Conservation (phyloP, 1,140 invertebrate species). For the Meloidogyne floridensis region DNA sequence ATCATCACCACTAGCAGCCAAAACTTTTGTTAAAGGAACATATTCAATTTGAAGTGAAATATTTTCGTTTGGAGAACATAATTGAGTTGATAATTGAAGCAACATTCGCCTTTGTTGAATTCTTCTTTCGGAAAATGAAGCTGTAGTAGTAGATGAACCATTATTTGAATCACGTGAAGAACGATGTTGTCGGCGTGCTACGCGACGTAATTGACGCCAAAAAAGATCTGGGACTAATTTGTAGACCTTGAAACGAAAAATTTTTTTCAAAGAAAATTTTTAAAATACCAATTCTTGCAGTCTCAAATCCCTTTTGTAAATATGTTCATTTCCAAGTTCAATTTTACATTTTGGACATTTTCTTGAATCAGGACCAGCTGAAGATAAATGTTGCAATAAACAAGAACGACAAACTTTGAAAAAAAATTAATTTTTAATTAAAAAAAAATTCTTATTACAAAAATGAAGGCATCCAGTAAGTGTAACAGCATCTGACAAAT, state of each 20-base stretch:
- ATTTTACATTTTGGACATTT: constrained; percentile 35
- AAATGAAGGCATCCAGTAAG: constrained; percentile 39
- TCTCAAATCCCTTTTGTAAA: constrained; percentile 13
- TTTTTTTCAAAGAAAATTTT: background rate
- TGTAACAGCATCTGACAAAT: constrained; percentile 35
- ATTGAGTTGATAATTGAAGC: constrained; percentile 26
- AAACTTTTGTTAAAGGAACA: constrained; percentile 28
- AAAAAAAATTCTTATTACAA: constrained; percentile 21
- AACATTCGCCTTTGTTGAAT: constrained; percentile 12
- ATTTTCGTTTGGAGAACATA: constrained; percentile 32
- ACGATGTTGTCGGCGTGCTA: background rate
- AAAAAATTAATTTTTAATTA: background rate
- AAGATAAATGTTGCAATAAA: constrained; percentile 22
- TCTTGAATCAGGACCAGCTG: background rate
- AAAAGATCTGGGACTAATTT: constrained; percentile 39
- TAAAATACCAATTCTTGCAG: constrained; percentile 34
- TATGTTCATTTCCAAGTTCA: constrained; percentile 19
- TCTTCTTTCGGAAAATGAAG: constrained; percentile 17
- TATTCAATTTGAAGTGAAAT: constrained; percentile 37
- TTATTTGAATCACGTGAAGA: background rate
- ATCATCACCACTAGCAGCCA: constrained; percentile 10
- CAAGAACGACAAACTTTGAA: constrained; percentile 34
- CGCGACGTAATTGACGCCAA: constrained; percentile 23
- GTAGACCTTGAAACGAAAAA: too few species aligned
- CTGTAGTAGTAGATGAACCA: too few species aligned